Base-by-base conservation (phyloP, 1,140 invertebrate species). In the Cardiocondyla obscurior region DNA sequence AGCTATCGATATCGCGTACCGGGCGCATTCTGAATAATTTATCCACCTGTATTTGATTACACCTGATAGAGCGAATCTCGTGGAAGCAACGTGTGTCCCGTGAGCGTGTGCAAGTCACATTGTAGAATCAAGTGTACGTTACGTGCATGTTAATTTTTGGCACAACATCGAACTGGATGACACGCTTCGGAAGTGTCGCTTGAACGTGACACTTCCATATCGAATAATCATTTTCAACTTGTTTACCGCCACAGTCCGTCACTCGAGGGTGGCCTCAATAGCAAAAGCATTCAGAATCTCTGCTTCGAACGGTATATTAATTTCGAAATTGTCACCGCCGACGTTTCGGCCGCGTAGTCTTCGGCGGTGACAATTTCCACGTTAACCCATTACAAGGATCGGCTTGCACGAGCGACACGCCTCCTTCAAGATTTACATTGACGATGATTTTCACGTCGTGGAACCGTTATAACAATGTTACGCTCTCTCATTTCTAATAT, bases 1-100 rank as follows among this genome's bases (percentile, higher is more conserved):
- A 60, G 22, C 72, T 28, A 62, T 60, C 57, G 49, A 19, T 25
- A 64, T 64, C 42, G n/a, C n/a, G 42, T 16, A 22, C 14, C n/a
- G n/a, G n/a, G 49, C 36, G 49, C n/a, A 55, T 33, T 7, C 49
- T 81, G 76, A 81, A 81, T 81, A 81, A 81, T 81, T 70, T 49
- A 81, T 70, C 10, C 22, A 46, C 39, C 22, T 36, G 19, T 70
- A 55, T 72, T 77, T 77, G 51, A 55, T 55, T 55, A 22, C 55
- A n/a, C 8, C 42, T 70, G 55, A 33, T 0, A 19, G 53, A 19
- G 16, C 30, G 5, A n/a, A 30, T 69, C 14, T n/a, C 36, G 28
- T 25, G 30, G 30, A 19, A 28, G 25, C 16, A 14, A 73, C n/a
- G 44, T 3, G 16, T 49, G 22, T 62, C 14, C 14, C 30, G 16